Base-by-base conservation (phyloP, 2,113 vertebrate genomes). In the Leptobrachium leishanense region DNA sequence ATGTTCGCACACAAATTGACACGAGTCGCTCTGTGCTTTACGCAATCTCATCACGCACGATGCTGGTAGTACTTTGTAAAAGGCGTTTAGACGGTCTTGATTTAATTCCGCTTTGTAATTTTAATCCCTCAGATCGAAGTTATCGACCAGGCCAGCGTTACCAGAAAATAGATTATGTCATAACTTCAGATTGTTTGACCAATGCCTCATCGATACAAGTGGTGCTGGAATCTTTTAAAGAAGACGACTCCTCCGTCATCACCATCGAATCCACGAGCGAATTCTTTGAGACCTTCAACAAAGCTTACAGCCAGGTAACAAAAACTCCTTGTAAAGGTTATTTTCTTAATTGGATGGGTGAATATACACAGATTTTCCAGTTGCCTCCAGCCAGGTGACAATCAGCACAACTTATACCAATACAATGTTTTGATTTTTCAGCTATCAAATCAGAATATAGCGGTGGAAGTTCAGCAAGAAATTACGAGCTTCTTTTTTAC, bases 241-340 rank as follows among this genome's bases (percentile, higher is more conserved):
- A 41, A 2, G 13, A 43, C 11, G 39, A 10, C 5, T 41, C 44
- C 12, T 50, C 64, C 9, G 82, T 82, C 20, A 7, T 81, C 3
- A 46, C 75, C 4, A 0, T 8, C 0, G 77, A 46, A 6, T 53
- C 77, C 50, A 44, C 68, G 44, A 74, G 75, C 0, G 41, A 77
- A 7, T 87, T 86, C 59, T 44, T 84, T 76, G 39, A 3, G 0
- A 20, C 62, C 2, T 79, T 86, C 42, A 87, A 82, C n/a, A 9
- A 59, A 2, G 76, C 20, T 4, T 69, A 86, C 41, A 46, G 13
- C n/a, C 3, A 77, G 83, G 86, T 86, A 82, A 68, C 0, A n/a
- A n/a, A 3, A 46, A 11, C 6, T 59, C 20, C n/a, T 64, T 64
- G n/a, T 39, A 2, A 3, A 59, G 55, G 5, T 53, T 62, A 6